phyloP scores from a whole-genome alignment of 2,888 invertebrate genomes.

The Schizotus pectinicornis region DNA sequence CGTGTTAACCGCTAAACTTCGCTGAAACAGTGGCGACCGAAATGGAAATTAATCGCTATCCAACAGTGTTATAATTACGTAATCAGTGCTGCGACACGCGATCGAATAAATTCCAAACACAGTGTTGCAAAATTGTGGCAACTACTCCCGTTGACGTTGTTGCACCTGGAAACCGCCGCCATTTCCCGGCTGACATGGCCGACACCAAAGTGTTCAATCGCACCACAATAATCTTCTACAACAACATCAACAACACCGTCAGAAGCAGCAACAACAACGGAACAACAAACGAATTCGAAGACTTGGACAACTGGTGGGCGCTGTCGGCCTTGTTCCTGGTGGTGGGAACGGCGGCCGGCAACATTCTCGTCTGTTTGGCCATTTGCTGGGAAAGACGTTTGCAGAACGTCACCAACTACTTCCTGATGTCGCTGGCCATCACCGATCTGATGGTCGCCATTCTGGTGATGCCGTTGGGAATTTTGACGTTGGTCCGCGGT shows the following conservation, averaged over 20 bases:
- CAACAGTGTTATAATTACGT: slow-evolving; percentile 4
- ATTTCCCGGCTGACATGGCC: slow-evolving; percentile 16
- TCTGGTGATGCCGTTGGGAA: slow-evolving; percentile 94
- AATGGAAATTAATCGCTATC: slow-evolving; percentile 19
- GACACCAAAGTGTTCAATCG: slow-evolving; percentile 54
- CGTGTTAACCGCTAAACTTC: slow-evolving; percentile 2
- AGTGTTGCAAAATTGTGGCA: background rate
- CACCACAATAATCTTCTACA: slow-evolving; percentile 51
- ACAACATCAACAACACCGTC: slow-evolving; percentile 24
- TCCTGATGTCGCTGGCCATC: slow-evolving; percentile 93
- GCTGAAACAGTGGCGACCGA: background rate
- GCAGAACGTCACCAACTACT: slow-evolving; percentile 97
- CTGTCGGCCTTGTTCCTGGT: slow-evolving; percentile 78
- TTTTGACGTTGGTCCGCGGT: slow-evolving; percentile 82
- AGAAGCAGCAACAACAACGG: slow-evolving; percentile 4
- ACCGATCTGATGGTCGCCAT: slow-evolving; percentile 95
- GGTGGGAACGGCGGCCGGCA: slow-evolving; percentile 87
- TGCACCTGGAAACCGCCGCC: background rate
- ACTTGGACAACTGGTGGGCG: slow-evolving; percentile 80
- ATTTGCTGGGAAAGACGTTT: slow-evolving; percentile 89
- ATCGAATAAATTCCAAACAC: slow-evolving; percentile 4
- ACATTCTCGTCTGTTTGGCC: slow-evolving; percentile 92
- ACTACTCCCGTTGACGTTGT: background rate
- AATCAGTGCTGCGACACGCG: slow-evolving; percentile 9
- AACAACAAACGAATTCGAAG: slow-evolving; percentile 38